A percentile compares a stretch with the other conserved stretches of the same genome.
Evolutionary conservation across 2,888 invertebrate genomes (phyloP).

Genomic region (Acrobasis consociella): DNA sequence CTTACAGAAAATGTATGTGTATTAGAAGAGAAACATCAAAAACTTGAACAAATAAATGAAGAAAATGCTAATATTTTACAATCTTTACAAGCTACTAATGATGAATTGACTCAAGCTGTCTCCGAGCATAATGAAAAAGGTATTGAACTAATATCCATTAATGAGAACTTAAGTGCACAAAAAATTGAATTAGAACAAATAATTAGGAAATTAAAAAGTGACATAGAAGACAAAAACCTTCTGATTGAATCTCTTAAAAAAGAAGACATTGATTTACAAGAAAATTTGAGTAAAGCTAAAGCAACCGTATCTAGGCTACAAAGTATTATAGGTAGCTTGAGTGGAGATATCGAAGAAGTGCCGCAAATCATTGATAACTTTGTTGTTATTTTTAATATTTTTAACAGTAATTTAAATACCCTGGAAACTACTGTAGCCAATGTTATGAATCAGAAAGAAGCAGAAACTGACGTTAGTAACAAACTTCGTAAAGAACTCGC

Average conservation of each 20-base stretch:
- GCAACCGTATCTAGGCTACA: slow-evolving; percentile 43
- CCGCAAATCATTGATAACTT: slow-evolving; percentile 49
- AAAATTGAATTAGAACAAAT: slow-evolving; percentile 38
- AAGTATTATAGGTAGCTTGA: slow-evolving; percentile 45
- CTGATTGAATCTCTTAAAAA: slow-evolving; percentile 44
- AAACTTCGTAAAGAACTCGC: slow-evolving; percentile 36
- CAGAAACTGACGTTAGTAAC: slow-evolving; percentile 29
- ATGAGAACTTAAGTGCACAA: slow-evolving; percentile 40
- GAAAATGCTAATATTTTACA: slow-evolving; percentile 30
- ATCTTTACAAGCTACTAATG: slow-evolving; percentile 29
- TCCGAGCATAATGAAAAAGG: slow-evolving; percentile 34
- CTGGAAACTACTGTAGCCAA: slow-evolving; percentile 46
- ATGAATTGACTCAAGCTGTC: slow-evolving; percentile 36
- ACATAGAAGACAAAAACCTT: slow-evolving; percentile 44
- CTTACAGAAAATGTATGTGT: slow-evolving; percentile 42
- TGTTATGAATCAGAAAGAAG: slow-evolving; percentile 45
- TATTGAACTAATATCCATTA: slow-evolving; percentile 37
- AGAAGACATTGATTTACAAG: slow-evolving; percentile 39
- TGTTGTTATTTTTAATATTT: slow-evolving; percentile 41
- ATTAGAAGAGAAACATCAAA: slow-evolving; percentile 36
- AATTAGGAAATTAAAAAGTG: slow-evolving; percentile 42
- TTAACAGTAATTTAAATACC: slow-evolving; percentile 45
- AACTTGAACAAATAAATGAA: slow-evolving; percentile 39
- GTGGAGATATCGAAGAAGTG: slow-evolving; percentile 47
- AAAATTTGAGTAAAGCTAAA: slow-evolving; percentile 47